phyloP scores from a whole-genome alignment of 2,888 invertebrate genomes.

The Protophormia terraenovae region DNA sequence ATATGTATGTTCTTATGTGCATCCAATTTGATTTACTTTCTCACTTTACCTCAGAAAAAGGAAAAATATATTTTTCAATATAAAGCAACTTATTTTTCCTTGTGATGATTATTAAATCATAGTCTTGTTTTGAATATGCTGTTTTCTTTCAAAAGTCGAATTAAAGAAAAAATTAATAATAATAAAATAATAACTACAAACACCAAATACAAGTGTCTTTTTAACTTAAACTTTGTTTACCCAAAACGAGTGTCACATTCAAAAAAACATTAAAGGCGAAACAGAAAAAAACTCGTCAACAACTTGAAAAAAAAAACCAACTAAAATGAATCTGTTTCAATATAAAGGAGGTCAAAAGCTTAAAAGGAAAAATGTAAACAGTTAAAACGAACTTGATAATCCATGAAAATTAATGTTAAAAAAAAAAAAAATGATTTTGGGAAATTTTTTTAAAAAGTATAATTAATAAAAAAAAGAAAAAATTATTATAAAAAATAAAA shows the following conservation, averaged over 20 bases:
- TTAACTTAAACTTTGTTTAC: conserved; percentile 43
- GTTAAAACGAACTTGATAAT: neutral
- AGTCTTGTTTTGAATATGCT: conserved; percentile 6
- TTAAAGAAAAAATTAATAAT: neutral
- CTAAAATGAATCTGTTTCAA: neutral
- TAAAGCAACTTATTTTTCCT: neutral
- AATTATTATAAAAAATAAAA: too few relatives aligned
- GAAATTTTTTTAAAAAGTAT: too few relatives aligned
- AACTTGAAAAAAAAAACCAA: conserved; percentile 3
- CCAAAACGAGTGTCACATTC: conserved; percentile 17
- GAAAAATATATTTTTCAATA: neutral
- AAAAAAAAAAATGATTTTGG: neutral
- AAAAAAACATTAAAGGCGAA: conserved; percentile 4
- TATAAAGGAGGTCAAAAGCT: conserved; percentile 27
- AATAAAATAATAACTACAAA: neutral
- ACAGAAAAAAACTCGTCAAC: neutral
- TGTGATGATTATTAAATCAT: conserved; percentile 40
- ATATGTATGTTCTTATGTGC: neutral
- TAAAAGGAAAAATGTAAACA: neutral
- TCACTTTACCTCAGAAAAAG: neutral
- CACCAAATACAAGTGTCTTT: conserved; percentile 8
- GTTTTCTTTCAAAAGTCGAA: conserved; percentile 17
- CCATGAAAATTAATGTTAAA: too few relatives aligned
- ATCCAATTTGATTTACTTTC: neutral
- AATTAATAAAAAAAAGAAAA: too few relatives aligned